These are phyloP conservation scores for Xerus rutilus DNA, from an alignment of 2,797 vertebrate species.

Conservation along the genomic window DNA sequence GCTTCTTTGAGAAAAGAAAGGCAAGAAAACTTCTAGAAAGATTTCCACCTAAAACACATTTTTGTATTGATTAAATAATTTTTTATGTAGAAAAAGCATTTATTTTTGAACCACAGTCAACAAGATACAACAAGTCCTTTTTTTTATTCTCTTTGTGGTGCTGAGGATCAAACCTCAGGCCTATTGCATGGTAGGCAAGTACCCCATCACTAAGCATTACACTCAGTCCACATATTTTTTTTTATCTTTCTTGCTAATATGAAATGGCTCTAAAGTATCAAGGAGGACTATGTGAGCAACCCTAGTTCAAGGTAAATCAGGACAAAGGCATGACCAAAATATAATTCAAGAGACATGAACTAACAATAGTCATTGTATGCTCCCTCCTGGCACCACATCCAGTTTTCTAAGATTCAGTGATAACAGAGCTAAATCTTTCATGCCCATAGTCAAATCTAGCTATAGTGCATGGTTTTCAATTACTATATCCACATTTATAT, in stretches of 20 bases:
- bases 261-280: conserved; percentile 3
- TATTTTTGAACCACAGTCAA: conserved; percentile 19
- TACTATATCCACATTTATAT: conserved; percentile 13
- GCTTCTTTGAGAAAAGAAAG: conserved; percentile 4
- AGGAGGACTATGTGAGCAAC: not conserved
- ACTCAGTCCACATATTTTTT: not conserved
- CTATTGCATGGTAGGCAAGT: not conserved
- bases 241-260: conserved; percentile 4
- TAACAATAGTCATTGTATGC: not conserved
- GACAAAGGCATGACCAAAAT: not conserved
- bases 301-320: conserved; percentile 18
- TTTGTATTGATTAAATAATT: not conserved
- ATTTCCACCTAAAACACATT: conserved; percentile 31
- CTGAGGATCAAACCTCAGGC: not conserved
- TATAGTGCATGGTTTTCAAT: conserved; percentile 1
- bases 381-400: not conserved
- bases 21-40: conserved; percentile 22
- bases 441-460: conserved; percentile 27
- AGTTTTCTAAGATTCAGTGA: conserved; percentile 57
- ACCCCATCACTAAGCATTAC: not conserved
- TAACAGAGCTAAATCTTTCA: not conserved
- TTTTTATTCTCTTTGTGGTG: not conserved
- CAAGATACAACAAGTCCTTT: not conserved
- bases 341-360: not conserved
- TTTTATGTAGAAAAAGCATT: conserved; percentile 17